Conservation (phyloP, 1,140 invertebrate species). For the Ephestia elutella region DNA sequence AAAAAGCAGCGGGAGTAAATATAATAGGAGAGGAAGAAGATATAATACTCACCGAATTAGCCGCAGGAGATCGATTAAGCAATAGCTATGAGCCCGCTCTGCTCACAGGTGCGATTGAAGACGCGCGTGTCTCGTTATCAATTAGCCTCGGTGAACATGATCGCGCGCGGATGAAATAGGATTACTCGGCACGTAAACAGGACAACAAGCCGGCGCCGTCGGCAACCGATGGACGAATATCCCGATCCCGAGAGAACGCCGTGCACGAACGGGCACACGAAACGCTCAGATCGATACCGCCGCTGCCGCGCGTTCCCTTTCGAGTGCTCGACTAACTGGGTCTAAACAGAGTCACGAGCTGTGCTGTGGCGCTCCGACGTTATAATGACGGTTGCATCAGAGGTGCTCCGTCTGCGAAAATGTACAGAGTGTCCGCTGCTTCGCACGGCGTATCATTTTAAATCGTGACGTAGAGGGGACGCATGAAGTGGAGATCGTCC, state of each 20-base stretch:
- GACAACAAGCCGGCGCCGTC: conserved; percentile 65
- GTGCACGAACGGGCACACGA: conserved; percentile 59
- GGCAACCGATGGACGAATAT: conserved; percentile 65
- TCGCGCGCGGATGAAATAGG: conserved; percentile 55
- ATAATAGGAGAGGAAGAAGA: conserved; percentile 26
- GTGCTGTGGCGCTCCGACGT: conserved; percentile 18
- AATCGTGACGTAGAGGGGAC: conserved; percentile 50
- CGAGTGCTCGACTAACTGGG: conserved; percentile 41
- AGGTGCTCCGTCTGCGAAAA: conserved; percentile 29
- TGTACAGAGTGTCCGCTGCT: conserved; percentile 31
- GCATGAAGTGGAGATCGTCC: conserved; percentile 28
- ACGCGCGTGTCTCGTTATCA: conserved; percentile 52
- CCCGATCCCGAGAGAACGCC: conserved; percentile 62
- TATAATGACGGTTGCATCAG: conserved; percentile 25
- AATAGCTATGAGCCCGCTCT: conserved; percentile 20
- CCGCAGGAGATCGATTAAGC: conserved; percentile 32
- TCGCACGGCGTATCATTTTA: conserved; percentile 47
- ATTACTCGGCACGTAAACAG: conserved; percentile 59
- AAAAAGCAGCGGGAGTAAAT: neutral
- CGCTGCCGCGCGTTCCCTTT: conserved; percentile 53
- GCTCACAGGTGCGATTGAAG: conserved; percentile 35
- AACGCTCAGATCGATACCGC: conserved; percentile 64
- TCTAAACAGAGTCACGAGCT: conserved; percentile 19
- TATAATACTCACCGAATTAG: conserved; percentile 43
- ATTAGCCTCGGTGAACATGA: conserved; percentile 56